These are phyloP conservation scores for Pitangus sulphuratus DNA, from an alignment of 2,797 vertebrate species.

Conservation along the genomic window DNA sequence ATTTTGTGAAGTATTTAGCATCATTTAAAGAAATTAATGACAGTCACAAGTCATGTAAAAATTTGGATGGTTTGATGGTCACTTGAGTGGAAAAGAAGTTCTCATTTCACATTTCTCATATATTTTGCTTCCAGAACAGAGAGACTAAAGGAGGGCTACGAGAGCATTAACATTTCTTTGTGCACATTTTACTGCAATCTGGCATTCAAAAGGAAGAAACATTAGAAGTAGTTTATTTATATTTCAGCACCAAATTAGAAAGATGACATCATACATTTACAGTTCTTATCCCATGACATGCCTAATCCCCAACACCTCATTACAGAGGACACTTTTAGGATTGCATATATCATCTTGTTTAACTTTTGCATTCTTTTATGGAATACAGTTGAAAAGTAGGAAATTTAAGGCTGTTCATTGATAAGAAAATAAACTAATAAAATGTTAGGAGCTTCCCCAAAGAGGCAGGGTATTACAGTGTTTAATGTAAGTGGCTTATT, in stretches of 20 bases:
- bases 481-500: conserved; percentile 68
- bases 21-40: conserved; percentile 40
- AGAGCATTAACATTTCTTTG: conserved; percentile 61
- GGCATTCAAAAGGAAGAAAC: conserved; percentile 76
- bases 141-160: conserved; percentile 49
- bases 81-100: conserved; percentile 6
- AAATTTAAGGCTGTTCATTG: conserved; percentile 70
- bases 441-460: conserved; percentile 72
- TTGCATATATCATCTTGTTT: conserved; percentile 80
- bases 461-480: conserved; percentile 59
- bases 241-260: conserved; percentile 80
- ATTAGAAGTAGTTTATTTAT: conserved; percentile 80
- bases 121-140: conserved; percentile 1
- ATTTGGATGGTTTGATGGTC: conserved; percentile 36
- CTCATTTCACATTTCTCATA: conserved; percentile 43
- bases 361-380: conserved; percentile 79
- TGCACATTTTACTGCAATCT: conserved; percentile 73
- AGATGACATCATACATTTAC: conserved; percentile 83
- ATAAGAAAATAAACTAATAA: conserved; percentile 80
- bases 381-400: conserved; percentile 79
- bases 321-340: conserved; percentile 79
- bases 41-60: conserved; percentile 11
- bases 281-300: conserved; percentile 79
- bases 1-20: background rate
- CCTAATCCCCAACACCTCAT: conserved; percentile 80